A percentile compares a stretch with the other conserved stretches of the same genome.
Evolutionary conservation across 1,140 invertebrate genomes (phyloP).

Genomic region (Heliothis virescens): DNA sequence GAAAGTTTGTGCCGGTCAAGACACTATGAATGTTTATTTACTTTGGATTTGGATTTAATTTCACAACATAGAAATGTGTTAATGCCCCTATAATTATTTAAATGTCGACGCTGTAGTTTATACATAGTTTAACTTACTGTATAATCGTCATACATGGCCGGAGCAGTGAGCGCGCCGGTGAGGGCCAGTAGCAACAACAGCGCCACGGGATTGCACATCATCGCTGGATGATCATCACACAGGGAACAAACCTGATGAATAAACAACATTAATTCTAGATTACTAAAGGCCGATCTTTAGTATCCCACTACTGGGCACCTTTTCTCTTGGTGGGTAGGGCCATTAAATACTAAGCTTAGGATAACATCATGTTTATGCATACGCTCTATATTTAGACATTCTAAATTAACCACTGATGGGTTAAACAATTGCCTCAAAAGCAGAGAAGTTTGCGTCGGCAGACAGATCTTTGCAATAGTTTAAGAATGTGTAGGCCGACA

Average conservation of each 20-base stretch:
- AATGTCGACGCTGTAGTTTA: too few species aligned
- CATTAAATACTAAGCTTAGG: too few species aligned
- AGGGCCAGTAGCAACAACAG: constrained; percentile 65
- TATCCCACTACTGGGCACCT: neutral
- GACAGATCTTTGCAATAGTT: too few species aligned
- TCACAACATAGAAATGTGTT: too few species aligned
- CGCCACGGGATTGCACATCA: constrained; percentile 61
- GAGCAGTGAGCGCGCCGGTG: constrained; percentile 61
- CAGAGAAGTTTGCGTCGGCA: too few species aligned
- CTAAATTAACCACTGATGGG: too few species aligned
- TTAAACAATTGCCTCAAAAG: too few species aligned
- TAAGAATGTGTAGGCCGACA: neutral
- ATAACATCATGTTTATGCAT: too few species aligned
- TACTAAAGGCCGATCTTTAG: neutral
- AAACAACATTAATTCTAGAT: neutral
- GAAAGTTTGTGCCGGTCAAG: neutral
- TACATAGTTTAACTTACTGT: constrained; percentile 47
- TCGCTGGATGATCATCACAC: constrained; percentile 57
- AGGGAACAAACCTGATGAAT: constrained; percentile 23
- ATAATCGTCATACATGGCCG: constrained; percentile 57
- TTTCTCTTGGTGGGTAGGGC: too few species aligned
- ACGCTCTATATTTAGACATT: too few species aligned
- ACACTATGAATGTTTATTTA: neutral
- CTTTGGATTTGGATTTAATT: too few species aligned
- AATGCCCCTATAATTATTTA: too few species aligned